A percentile compares a stretch with the other conserved stretches of the same genome.
These are phyloP conservation scores for Daubentonia madagascariensis DNA, from an alignment of 2,113 vertebrate genomes.

Conservation along the genomic window DNA sequence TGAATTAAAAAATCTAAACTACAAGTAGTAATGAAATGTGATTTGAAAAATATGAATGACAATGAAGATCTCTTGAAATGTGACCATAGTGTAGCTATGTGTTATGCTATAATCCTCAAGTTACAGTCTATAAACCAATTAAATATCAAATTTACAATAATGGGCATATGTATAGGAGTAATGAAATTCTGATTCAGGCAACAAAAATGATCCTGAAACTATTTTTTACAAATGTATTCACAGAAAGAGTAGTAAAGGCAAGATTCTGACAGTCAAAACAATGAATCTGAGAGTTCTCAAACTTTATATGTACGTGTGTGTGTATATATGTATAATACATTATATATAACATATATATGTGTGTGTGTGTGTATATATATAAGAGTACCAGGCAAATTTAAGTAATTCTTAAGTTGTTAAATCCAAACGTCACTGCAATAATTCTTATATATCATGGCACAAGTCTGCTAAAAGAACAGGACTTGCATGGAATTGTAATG, in stretches of 20 bases:
- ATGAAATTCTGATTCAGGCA: neutral
- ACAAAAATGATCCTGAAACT: neutral
- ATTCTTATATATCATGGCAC: neutral
- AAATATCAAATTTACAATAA: neutral
- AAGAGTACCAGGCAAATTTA: neutral
- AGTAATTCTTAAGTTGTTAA: neutral
- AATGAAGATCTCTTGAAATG: neutral
- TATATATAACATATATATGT: too few species aligned
- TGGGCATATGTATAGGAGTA: neutral
- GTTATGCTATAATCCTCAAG: neutral
- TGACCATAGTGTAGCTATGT: neutral
- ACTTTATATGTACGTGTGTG: neutral
- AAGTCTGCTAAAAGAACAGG: neutral
- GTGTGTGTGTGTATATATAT: neutral
- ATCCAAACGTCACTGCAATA: neutral
- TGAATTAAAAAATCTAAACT: neutral
- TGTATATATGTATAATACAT: too few species aligned
- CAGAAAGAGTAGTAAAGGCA: neutral
- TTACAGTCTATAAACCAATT: neutral
- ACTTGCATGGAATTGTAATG: neutral
- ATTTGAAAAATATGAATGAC: neutral
- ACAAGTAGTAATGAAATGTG: neutral
- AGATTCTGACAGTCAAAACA: neutral
- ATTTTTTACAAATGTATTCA: neutral
- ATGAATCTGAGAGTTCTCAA: neutral